Conservation (phyloP, 2,113 vertebrate genomes). For the Neotoma lepida region DNA sequence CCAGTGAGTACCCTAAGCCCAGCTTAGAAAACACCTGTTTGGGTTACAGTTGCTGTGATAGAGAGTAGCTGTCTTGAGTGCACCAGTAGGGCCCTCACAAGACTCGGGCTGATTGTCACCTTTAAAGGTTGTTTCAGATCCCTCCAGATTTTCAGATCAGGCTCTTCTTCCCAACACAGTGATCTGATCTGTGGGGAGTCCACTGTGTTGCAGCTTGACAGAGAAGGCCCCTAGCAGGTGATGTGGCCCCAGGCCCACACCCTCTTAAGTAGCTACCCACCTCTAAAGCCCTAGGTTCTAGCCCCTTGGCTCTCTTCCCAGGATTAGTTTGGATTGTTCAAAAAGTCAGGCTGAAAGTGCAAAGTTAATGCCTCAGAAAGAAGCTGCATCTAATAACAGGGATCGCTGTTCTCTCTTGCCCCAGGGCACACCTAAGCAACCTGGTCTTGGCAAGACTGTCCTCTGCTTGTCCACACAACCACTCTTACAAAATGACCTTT, state of each 20-base stretch:
- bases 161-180: background rate
- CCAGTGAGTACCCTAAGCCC: too few relatives aligned
- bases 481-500: background rate
- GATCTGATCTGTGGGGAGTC: background rate
- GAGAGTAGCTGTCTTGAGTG: background rate
- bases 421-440: background rate
- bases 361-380: background rate
- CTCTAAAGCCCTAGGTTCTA: background rate
- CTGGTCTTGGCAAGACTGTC: background rate
- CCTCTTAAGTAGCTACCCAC: background rate
- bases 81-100: background rate
- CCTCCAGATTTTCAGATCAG: background rate
- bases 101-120: background rate
- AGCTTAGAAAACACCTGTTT: background rate
- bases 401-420: background rate
- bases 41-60: background rate
- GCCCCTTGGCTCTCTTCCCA: background rate
- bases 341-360: background rate
- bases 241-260: fast-evolving
- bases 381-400: background rate
- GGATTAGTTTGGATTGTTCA: background rate
- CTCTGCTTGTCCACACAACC: too few relatives aligned
- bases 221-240: background rate
- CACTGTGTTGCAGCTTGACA: background rate
- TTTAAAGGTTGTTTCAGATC: background rate